Evolutionary conservation across 1,140 invertebrate species (phyloP).

Genomic region (Bacillus rossius): DNA sequence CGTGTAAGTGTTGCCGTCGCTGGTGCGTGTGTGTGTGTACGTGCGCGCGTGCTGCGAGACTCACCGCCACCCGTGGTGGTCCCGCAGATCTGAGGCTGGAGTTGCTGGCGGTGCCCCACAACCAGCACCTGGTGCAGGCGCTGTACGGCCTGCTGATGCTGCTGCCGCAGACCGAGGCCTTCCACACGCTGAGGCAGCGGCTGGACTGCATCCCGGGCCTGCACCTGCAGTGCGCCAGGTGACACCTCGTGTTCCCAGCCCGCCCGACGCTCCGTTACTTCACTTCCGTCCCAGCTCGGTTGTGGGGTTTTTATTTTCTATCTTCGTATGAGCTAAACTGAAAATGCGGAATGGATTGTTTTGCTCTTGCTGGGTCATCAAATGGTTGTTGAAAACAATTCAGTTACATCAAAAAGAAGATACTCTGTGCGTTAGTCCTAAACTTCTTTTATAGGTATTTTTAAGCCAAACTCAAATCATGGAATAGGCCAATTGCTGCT

Average conservation of each 20-base stretch:
- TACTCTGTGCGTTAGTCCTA: too few species aligned
- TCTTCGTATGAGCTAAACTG: not conserved
- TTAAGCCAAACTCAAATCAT: too few species aligned
- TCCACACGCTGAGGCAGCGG: constrained; percentile 78
- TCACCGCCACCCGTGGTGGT: too few species aligned
- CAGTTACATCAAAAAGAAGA: too few species aligned
- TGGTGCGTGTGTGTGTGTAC: too few species aligned
- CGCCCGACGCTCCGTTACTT: not conserved
- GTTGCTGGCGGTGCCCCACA: constrained; percentile 71
- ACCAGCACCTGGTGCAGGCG: constrained; percentile 75
- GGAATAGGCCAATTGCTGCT: too few species aligned
- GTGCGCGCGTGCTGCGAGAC: too few species aligned
- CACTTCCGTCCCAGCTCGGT: not conserved
- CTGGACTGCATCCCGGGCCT: constrained; percentile 81
- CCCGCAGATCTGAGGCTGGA: constrained; percentile 86
- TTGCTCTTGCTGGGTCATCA: too few species aligned
- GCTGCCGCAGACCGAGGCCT: constrained; percentile 95
- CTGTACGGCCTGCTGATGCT: constrained; percentile 97
- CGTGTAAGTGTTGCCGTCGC: constrained; percentile 84
- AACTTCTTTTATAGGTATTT: too few species aligned
- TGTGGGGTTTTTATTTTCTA: not conserved
- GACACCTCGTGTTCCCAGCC: too few species aligned
- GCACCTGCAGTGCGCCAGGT: constrained; percentile 34
- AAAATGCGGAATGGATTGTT: too few species aligned
- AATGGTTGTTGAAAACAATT: too few species aligned